Percentiles rank a stretch among this genome's conserved stretches.
These are phyloP conservation scores for Oscheius sp. DNA, from an alignment of 2,888 invertebrate genomes.

Conservation along the genomic window DNA sequence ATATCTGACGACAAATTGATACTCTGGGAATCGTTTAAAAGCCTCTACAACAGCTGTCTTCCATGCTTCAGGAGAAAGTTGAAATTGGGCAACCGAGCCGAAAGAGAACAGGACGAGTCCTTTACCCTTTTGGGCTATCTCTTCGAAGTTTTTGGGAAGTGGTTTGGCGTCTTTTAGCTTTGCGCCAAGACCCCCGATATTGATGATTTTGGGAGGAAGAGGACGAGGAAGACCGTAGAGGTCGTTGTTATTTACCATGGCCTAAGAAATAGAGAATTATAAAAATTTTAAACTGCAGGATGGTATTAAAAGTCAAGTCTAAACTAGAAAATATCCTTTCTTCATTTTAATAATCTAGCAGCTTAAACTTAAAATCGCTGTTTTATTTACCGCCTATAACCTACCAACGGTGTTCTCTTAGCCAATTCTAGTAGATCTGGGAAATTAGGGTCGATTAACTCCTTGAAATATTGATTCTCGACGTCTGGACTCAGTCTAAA, in stretches of 20 bases:
- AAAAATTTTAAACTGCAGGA: too few relatives aligned
- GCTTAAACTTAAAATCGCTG: too few relatives aligned
- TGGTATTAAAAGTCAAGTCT: too few relatives aligned
- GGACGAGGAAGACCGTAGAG: slow-evolving; percentile 55
- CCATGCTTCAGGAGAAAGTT: slow-evolving; percentile 45
- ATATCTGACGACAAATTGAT: slow-evolving; percentile 53
- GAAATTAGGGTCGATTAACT: slow-evolving; percentile 52
- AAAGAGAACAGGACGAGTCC: slow-evolving; percentile 57
- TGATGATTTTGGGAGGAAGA: slow-evolving; percentile 48
- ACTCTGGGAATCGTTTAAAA: slow-evolving; percentile 51
- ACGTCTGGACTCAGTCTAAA: slow-evolving; percentile 38
- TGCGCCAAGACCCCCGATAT: slow-evolving; percentile 58
- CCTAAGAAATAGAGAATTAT: too few relatives aligned
- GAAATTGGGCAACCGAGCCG: slow-evolving; percentile 53
- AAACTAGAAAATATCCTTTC: background rate
- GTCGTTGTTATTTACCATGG: slow-evolving; percentile 53
- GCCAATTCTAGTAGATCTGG: slow-evolving; percentile 53
- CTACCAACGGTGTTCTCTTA: slow-evolving; percentile 44
- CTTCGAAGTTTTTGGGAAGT: slow-evolving; percentile 35
- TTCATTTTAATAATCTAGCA: background rate
- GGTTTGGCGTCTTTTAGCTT: slow-evolving; percentile 40
- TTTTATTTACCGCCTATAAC: too few relatives aligned
- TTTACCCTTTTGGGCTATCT: slow-evolving; percentile 44
- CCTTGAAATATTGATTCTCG: slow-evolving; percentile 54
- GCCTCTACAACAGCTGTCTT: slow-evolving; percentile 42